phyloP scores from a whole-genome alignment of 1,140 invertebrate species.

The Cydia amplana region DNA sequence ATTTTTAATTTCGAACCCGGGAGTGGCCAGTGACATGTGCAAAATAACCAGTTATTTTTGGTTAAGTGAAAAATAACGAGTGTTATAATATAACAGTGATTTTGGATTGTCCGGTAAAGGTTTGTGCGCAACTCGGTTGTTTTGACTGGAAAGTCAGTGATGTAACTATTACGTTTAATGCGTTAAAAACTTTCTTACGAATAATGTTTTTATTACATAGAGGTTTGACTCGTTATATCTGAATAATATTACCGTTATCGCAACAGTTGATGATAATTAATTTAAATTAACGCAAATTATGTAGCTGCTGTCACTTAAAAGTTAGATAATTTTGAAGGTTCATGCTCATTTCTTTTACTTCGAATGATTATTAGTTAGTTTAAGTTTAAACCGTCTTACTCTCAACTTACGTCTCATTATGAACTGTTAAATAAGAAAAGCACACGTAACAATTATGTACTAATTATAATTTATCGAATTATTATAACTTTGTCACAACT shows the following conservation, averaged over 20 bases:
- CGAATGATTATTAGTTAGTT: neutral
- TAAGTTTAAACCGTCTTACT: neutral
- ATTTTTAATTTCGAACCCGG: constrained; percentile 44
- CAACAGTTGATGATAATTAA: constrained; percentile 34
- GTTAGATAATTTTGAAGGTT: neutral
- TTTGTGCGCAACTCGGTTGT: constrained; percentile 36
- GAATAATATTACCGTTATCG: constrained; percentile 37
- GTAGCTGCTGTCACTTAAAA: neutral
- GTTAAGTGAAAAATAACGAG: constrained; percentile 31
- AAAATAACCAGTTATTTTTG: constrained; percentile 37
- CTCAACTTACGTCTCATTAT: neutral
- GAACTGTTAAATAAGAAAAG: no score
- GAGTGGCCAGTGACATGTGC: constrained; percentile 56
- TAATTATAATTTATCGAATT: no score
- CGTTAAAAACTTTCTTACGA: constrained; percentile 35
- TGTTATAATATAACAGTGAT: constrained; percentile 29
- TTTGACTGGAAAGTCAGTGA: constrained; percentile 31
- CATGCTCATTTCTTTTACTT: neutral
- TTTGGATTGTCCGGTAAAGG: constrained; percentile 30
- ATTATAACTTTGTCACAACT: no score
- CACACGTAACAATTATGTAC: no score
- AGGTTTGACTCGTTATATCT: constrained; percentile 36
- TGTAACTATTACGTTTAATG: constrained; percentile 33
- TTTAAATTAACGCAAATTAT: constrained; percentile 16
- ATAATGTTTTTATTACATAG: constrained; percentile 42